These are phyloP conservation scores for Caerostris darwini DNA, from an alignment of 1,140 invertebrate genomes.

Conservation along the genomic window DNA sequence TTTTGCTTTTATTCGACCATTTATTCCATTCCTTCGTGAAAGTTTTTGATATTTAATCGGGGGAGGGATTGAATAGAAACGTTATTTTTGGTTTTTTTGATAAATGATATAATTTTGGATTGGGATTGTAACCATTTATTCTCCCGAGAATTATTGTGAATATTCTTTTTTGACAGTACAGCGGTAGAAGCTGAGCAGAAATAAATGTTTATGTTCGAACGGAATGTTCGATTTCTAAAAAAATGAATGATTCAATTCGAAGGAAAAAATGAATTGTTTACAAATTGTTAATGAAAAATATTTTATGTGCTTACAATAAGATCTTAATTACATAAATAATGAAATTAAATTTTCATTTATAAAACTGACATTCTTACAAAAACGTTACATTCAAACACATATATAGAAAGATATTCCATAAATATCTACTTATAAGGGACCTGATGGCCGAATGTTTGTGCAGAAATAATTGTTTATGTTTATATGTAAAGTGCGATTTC, in stretches of 20 bases:
- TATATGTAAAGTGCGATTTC: too few species aligned
- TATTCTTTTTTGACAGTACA: slow-evolving; percentile 26
- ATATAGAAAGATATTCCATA: too few species aligned
- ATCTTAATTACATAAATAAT: too few species aligned
- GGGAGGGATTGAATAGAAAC: slow-evolving; percentile 37
- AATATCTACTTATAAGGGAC: too few species aligned
- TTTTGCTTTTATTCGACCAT: slow-evolving; percentile 53
- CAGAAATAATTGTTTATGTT: too few species aligned
- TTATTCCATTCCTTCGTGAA: slow-evolving; percentile 43
- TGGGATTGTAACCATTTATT: slow-evolving; percentile 41
- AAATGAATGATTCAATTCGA: neutral
- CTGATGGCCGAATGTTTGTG: too few species aligned
- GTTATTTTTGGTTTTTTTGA: slow-evolving; percentile 42
- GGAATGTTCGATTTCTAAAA: neutral
- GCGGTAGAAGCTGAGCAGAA: neutral
- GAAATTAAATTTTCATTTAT: too few species aligned
- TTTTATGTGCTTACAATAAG: too few species aligned
- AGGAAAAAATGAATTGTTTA: neutral
- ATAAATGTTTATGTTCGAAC: neutral
- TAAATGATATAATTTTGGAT: slow-evolving; percentile 53
- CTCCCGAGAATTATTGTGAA: neutral
- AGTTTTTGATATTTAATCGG: slow-evolving; percentile 64
- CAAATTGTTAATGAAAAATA: too few species aligned
- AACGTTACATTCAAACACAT: too few species aligned
- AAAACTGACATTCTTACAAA: too few species aligned